Evolutionary conservation across 2,797 vertebrate genomes (phyloP).

Genomic region (Phoxinus dragarum): DNA sequence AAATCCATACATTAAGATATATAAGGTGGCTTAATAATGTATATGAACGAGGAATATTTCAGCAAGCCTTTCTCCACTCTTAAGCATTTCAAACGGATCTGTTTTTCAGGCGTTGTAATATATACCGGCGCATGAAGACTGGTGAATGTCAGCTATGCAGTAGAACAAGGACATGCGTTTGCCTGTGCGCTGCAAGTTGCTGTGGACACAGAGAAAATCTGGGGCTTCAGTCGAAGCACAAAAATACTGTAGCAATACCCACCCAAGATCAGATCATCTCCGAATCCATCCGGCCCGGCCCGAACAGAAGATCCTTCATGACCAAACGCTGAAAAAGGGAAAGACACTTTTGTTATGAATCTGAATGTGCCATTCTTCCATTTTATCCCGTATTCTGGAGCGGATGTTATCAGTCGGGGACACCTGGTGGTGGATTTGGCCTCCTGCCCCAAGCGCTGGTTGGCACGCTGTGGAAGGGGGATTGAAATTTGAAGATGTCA

Average conservation of each 20-base stretch:
- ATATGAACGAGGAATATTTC: background rate
- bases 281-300: slow-evolving; percentile 35
- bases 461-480: slow-evolving; percentile 60
- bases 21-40: background rate
- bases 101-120: slow-evolving; percentile 60
- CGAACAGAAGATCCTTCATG: slow-evolving; percentile 1
- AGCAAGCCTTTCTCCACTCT: background rate
- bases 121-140: slow-evolving; percentile 33
- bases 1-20: background rate
- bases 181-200: background rate
- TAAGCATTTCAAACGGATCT: slow-evolving; percentile 19
- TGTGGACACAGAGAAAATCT: slow-evolving; percentile 22
- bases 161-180: slow-evolving; percentile 54
- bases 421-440: slow-evolving; percentile 80
- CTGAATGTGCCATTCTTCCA: slow-evolving; percentile 61
- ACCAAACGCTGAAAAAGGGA: slow-evolving; percentile 18
- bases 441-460: slow-evolving; percentile 63
- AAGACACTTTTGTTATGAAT: slow-evolving; percentile 46
- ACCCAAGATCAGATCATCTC: slow-evolving; percentile 61
- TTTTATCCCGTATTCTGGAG: slow-evolving; percentile 63
- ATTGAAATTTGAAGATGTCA: slow-evolving; percentile 64
- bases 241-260: slow-evolving; percentile 67
- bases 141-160: slow-evolving; percentile 63
- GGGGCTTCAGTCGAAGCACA: slow-evolving; percentile 60
- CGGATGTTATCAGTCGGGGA: slow-evolving; percentile 77